Evolutionary conservation across 2,888 invertebrate genomes (phyloP).

Genomic region (Hypselothyrea guttata): DNA sequence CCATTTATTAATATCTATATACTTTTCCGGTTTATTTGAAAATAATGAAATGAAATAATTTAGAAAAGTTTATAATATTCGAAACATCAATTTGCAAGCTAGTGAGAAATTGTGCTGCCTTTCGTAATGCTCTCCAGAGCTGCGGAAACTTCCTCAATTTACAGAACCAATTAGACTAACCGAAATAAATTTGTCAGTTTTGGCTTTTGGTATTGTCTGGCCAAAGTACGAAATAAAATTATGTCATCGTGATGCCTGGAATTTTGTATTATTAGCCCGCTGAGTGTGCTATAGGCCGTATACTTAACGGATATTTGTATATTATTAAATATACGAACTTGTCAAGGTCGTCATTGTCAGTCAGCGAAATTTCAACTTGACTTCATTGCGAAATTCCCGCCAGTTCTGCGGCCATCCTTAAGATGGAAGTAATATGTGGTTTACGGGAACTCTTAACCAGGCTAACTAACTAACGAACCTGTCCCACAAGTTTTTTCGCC

Average conservation of each 20-base stretch:
- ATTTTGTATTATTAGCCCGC: slow-evolving; percentile 2
- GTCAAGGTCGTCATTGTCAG: slow-evolving; percentile 55
- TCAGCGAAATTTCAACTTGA: slow-evolving; percentile 21
- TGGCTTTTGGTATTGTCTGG: neutral
- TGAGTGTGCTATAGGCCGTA: slow-evolving; percentile 29
- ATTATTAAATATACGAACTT: slow-evolving; percentile 16
- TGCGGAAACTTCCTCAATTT: slow-evolving; percentile 39
- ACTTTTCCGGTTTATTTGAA: slow-evolving; percentile 40
- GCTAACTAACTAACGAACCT: slow-evolving; percentile 13
- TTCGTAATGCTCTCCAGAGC: too few species aligned
- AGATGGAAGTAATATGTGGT: neutral
- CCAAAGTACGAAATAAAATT: neutral
- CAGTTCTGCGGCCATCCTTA: neutral
- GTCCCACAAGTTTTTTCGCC: slow-evolving; percentile 50
- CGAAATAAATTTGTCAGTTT: slow-evolving; percentile 20
- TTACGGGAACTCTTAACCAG: neutral
- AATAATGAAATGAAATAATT: neutral
- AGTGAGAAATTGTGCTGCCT: slow-evolving; percentile 33
- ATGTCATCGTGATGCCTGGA: slow-evolving; percentile 45
- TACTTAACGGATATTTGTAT: slow-evolving; percentile 47
- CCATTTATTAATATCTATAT: neutral
- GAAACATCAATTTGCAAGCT: slow-evolving; percentile 27
- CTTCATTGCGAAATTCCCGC: slow-evolving; percentile 47
- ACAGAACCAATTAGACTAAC: slow-evolving; percentile 66
- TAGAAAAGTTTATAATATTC: neutral